Percentiles rank a stretch among this genome's conserved stretches.
These are phyloP conservation scores for Apaloderma vittatum DNA, from an alignment of 2,113 vertebrate genomes.

Conservation along the genomic window DNA sequence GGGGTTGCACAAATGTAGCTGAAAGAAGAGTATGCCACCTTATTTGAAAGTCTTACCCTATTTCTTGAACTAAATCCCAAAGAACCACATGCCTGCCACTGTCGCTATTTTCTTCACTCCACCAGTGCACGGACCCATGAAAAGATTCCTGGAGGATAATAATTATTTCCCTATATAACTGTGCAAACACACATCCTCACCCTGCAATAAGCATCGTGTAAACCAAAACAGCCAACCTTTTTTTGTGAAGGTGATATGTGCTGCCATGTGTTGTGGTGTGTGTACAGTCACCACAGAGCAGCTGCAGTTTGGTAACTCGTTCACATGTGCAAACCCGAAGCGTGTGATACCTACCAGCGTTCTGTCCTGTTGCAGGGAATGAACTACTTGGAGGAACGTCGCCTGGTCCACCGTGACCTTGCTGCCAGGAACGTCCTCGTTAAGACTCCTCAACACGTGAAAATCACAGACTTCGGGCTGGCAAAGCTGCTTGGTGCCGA, in stretches of 20 bases:
- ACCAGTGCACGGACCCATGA: neutral
- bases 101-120: neutral
- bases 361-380: conserved; percentile 83
- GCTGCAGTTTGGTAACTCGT: neutral
- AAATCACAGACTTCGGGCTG: conserved; percentile 95
- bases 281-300: neutral
- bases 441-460: conserved; percentile 92
- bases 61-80: neutral
- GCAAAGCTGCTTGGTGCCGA: conserved; percentile 90
- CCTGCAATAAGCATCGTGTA: neutral
- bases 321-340: rapidly evolving
- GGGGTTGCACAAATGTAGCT: neutral
- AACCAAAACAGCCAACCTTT: neutral
- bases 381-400: conserved; percentile 93
- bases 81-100: neutral
- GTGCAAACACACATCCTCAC: neutral
- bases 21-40: neutral
- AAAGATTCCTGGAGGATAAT: neutral
- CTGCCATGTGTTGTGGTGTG: rapidly evolving
- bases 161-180: neutral
- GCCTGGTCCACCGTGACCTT: conserved; percentile 94
- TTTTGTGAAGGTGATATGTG: neutral
- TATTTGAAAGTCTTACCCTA: neutral
- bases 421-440: conserved; percentile 95
- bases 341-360: neutral